Conservation (phyloP, 37 sponge, comb jelly and placozoan species). For the Hormiphora californensis region DNA sequence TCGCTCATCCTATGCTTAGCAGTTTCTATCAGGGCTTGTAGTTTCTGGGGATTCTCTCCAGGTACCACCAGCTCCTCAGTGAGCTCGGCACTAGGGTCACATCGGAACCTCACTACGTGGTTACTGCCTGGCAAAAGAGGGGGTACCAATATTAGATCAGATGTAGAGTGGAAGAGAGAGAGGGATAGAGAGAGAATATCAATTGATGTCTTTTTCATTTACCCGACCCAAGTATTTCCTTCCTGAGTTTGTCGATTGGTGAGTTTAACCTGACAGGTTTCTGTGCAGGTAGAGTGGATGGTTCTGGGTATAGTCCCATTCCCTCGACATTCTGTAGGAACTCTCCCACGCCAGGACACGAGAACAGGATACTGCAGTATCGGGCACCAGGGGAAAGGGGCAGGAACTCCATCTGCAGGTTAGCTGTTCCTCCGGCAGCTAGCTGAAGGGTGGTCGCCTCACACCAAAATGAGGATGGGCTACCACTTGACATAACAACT, state of each 20-base stretch:
- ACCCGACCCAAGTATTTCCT: conserved; percentile 49
- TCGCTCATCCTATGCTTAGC: conserved; percentile 51
- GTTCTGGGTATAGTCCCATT: conserved; percentile 42
- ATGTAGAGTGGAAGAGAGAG: background rate
- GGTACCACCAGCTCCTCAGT: conserved; percentile 13
- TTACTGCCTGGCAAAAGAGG: background rate
- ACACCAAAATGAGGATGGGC: conserved; percentile 54
- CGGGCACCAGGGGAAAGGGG: conserved; percentile 23
- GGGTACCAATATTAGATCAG: background rate
- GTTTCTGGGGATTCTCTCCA: conserved; percentile 31
- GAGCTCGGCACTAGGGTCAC: conserved; percentile 45
- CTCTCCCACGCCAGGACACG: conserved; percentile 47
- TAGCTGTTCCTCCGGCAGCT: conserved; percentile 46
- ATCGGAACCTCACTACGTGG: background rate
- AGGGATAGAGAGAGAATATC: background rate
- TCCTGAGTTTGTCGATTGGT: conserved; percentile 16
- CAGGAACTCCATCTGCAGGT: conserved; percentile 51
- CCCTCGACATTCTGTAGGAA: conserved; percentile 49
- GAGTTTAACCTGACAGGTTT: conserved; percentile 36
- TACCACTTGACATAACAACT: background rate
- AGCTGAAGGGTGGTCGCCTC: conserved; percentile 16
- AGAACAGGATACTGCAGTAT: conserved; percentile 45
- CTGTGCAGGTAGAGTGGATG: background rate
- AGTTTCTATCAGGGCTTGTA: conserved; percentile 30
- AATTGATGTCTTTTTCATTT: background rate